Evolutionary conservation across 2,113 vertebrate species (phyloP).

Genomic region (Callospermophilus lateralis): DNA sequence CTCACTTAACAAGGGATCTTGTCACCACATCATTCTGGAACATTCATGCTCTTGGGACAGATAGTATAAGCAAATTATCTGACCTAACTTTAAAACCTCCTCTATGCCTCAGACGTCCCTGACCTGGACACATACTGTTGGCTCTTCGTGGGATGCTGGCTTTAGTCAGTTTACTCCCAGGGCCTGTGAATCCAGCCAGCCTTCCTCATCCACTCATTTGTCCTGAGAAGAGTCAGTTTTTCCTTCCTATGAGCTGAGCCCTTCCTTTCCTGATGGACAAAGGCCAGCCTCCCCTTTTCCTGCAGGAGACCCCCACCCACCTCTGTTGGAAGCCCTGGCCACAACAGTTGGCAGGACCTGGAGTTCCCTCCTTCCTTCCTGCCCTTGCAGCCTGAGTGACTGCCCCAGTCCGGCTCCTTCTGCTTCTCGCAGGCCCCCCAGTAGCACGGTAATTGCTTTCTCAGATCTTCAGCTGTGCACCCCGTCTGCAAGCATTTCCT

Average conservation of each 20-base stretch:
- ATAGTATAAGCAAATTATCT: neutral
- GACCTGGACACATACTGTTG: neutral
- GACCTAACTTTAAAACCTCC: neutral
- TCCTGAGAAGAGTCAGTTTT: neutral
- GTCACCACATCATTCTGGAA: neutral
- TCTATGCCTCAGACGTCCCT: neutral
- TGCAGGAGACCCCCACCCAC: neutral
- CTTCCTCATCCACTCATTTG: neutral
- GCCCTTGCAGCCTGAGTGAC: constrained; percentile 41
- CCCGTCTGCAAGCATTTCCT: constrained; percentile 44
- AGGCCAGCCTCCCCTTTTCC: neutral
- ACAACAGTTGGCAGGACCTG: neutral
- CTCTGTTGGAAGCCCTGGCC: neutral
- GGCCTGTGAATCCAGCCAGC: neutral
- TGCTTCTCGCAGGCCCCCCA: neutral
- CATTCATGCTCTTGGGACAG: neutral
- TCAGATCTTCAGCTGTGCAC: constrained; percentile 53
- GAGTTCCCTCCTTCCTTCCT: constrained; percentile 54
- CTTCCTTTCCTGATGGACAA: neutral
- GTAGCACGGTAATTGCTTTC: constrained; percentile 63
- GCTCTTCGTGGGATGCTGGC: neutral
- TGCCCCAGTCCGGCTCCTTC: neutral
- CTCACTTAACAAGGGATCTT: neutral
- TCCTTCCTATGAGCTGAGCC: constrained; percentile 11
- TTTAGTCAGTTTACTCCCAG: neutral